Evolutionary conservation across 1,140 invertebrate genomes (phyloP).

Genomic region (Euschistus heros): DNA sequence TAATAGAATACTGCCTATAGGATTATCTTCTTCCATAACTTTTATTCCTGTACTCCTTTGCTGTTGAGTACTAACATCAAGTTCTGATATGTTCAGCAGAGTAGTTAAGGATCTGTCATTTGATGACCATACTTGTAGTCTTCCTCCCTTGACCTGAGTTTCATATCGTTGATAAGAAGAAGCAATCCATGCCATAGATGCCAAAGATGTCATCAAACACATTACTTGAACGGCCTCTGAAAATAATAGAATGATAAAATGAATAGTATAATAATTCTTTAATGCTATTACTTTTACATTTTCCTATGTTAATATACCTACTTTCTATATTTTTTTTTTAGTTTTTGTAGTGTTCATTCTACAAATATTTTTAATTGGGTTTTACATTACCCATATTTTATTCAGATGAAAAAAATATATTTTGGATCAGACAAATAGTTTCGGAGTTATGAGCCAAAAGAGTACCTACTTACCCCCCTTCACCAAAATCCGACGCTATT

Average conservation of each 20-base stretch:
- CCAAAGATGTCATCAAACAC: slow-evolving; percentile 22
- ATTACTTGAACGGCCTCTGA: slow-evolving; percentile 24
- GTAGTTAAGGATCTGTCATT: not conserved
- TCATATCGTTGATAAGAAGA: slow-evolving; percentile 27
- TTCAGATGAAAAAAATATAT: too few species aligned
- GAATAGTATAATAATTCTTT: too few species aligned
- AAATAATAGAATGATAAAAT: slow-evolving; percentile 11
- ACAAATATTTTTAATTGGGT: too few species aligned
- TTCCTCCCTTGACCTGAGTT: slow-evolving; percentile 25
- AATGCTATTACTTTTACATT: too few species aligned
- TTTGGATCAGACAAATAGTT: too few species aligned
- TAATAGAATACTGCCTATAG: slow-evolving; percentile 23
- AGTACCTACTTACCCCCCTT: too few species aligned
- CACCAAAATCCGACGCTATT: too few species aligned
- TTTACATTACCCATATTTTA: too few species aligned
- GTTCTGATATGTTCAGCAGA: not conserved
- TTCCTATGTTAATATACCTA: too few species aligned
- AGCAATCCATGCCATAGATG: slow-evolving; percentile 16
- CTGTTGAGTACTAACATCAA: not conserved
- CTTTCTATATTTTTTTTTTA: too few species aligned
- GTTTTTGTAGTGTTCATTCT: too few species aligned
- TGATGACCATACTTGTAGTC: slow-evolving; percentile 20
- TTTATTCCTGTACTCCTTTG: slow-evolving; percentile 4
- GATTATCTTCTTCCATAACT: slow-evolving; percentile 24
- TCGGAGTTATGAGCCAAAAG: too few species aligned